Conservation (phyloP, 2,888 invertebrate species). For the Synergus japonicus region DNA sequence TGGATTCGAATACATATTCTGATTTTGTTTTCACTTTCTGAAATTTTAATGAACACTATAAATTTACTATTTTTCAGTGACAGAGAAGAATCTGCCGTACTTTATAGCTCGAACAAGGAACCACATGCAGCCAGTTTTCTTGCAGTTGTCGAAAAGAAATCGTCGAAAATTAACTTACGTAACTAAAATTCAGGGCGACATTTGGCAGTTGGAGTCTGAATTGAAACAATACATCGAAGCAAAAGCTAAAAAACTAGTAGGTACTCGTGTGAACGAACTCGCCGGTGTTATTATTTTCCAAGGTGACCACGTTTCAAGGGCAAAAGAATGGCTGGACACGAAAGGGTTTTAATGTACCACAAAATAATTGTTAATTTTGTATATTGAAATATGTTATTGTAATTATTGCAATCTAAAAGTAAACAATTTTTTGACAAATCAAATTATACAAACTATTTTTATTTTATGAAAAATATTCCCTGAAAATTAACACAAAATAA, state of each 20-base stretch:
- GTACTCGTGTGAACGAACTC: slow-evolving; percentile 88
- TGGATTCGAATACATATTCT: not conserved
- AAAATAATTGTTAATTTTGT: slow-evolving; percentile 27
- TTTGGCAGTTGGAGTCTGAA: slow-evolving; percentile 88
- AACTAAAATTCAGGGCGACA: slow-evolving; percentile 88
- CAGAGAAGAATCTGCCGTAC: slow-evolving; percentile 81
- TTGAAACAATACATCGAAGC: slow-evolving; percentile 82
- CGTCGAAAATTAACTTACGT: slow-evolving; percentile 83
- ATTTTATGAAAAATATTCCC: not conserved
- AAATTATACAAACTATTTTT: not conserved
- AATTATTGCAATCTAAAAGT: slow-evolving; percentile 17
- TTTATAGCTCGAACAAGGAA: slow-evolving; percentile 87
- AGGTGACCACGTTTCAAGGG: slow-evolving; percentile 85
- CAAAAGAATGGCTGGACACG: slow-evolving; percentile 84
- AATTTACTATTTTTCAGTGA: slow-evolving; percentile 71
- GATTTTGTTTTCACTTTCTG: not conserved
- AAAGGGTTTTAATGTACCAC: slow-evolving; percentile 85
- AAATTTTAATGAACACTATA: not conserved
- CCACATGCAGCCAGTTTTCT: slow-evolving; percentile 91
- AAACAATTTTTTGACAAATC: slow-evolving; percentile 42
- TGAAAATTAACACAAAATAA: not conserved
- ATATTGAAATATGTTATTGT: slow-evolving; percentile 7
- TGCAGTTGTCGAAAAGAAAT: slow-evolving; percentile 81
- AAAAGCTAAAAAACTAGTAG: slow-evolving; percentile 76
- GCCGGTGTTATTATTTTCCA: slow-evolving; percentile 84